Evolutionary conservation across 2,113 vertebrate species (phyloP).

Genomic region (Chinchilla lanigera): DNA sequence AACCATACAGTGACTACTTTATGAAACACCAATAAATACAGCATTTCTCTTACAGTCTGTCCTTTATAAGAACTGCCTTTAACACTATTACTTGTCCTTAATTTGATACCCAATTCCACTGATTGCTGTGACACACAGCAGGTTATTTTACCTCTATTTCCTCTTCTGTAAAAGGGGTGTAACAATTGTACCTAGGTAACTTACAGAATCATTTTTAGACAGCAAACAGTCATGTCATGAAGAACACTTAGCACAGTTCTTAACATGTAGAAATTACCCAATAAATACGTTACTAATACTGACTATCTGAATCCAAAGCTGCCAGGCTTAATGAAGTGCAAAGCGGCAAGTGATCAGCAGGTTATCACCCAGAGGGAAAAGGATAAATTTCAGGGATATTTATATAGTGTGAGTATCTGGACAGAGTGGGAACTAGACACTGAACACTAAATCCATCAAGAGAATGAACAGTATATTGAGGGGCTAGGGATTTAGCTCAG

Average conservation of each 20-base stretch:
- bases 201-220: conserved; percentile 1
- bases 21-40: not conserved
- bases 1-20: not conserved
- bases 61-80: not conserved
- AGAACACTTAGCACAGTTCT: not conserved
- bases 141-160: not conserved
- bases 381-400: not conserved
- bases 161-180: not conserved
- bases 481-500: too few species aligned
- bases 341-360: not conserved
- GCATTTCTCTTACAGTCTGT: not conserved
- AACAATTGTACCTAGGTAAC: not conserved
- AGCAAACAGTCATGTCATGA: not conserved
- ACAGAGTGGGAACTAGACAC: not conserved
- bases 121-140: not conserved
- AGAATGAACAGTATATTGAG: too few species aligned
- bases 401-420: not conserved
- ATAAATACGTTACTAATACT: not conserved
- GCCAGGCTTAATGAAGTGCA: conserved; percentile 11
- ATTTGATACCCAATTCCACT: conserved; percentile 7
- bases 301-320: not conserved
- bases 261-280: not conserved
- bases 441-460: conserved; percentile 18
- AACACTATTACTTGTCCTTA: not conserved
- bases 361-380: not conserved